Evolutionary conservation across 2,113 vertebrate species (phyloP).

Genomic region (Ptyas mucosa): DNA sequence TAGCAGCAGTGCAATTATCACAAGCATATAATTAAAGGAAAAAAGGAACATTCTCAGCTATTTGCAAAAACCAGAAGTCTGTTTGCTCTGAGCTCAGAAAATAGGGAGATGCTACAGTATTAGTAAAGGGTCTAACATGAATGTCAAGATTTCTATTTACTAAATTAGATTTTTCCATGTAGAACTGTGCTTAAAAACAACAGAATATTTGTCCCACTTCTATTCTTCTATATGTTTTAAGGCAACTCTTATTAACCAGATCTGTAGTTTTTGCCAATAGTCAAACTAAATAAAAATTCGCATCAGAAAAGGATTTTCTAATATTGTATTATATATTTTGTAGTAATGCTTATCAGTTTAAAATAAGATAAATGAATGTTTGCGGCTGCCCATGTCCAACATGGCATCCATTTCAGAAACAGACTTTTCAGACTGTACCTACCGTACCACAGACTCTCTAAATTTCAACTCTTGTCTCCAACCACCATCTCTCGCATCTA

Average conservation of each 20-base stretch:
- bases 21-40: conserved; percentile 43
- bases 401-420: background rate
- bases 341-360: background rate
- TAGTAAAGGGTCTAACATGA: background rate
- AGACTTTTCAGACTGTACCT: background rate
- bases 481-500: background rate
- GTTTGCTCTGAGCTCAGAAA: background rate
- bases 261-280: background rate
- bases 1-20: conserved; percentile 50
- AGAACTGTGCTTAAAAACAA: background rate
- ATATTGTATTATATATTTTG: background rate
- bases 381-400: background rate
- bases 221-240: background rate
- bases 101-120: background rate
- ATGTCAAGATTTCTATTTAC: background rate
- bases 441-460: background rate
- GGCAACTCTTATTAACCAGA: background rate
- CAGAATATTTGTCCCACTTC: background rate
- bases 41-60: conserved; percentile 4
- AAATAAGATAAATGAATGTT: background rate
- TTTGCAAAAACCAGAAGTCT: background rate
- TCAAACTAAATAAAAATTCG: background rate
- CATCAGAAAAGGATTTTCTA: background rate
- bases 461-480: background rate
- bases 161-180: background rate